Percentiles rank a stretch among this genome's conserved stretches.
Conservation (phyloP, 2,888 invertebrate species). For the Ectropis crepuscularia region DNA sequence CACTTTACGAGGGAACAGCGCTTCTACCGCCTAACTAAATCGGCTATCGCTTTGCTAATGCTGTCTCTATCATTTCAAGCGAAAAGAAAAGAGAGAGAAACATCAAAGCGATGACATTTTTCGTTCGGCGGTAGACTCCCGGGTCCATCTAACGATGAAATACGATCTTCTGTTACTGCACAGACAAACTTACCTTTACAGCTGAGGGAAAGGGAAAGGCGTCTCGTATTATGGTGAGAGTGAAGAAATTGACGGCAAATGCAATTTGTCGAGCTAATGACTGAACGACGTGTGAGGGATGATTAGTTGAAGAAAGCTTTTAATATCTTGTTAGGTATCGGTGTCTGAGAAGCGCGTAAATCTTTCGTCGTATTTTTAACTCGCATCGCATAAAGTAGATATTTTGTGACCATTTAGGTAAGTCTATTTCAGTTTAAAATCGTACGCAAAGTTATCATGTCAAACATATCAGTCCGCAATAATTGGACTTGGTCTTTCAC, state of each 20-base stretch:
- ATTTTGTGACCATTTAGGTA: no score
- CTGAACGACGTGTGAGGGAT: slow-evolving; percentile 40
- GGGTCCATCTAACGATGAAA: slow-evolving; percentile 50
- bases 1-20: slow-evolving; percentile 47
- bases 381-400: no score
- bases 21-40: no score
- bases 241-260: slow-evolving; percentile 8
- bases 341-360: background rate
- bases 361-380: background rate
- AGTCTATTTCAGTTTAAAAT: no score
- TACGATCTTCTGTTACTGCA: slow-evolving; percentile 39
- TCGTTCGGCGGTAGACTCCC: no score
- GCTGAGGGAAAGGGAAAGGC: slow-evolving; percentile 19
- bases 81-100: no score
- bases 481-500: no score
- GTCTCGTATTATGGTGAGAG: slow-evolving; percentile 1
- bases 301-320: slow-evolving; percentile 42
- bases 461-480: no score
- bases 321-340: slow-evolving; percentile 30
- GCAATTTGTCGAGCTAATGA: slow-evolving; percentile 32
- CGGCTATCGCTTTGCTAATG: no score
- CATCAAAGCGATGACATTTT: no score
- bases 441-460: no score
- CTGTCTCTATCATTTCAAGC: no score
- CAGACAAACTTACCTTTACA: slow-evolving; percentile 38